Evolutionary conservation across 2,113 vertebrate genomes (phyloP).

Genomic region (Natator depressus): DNA sequence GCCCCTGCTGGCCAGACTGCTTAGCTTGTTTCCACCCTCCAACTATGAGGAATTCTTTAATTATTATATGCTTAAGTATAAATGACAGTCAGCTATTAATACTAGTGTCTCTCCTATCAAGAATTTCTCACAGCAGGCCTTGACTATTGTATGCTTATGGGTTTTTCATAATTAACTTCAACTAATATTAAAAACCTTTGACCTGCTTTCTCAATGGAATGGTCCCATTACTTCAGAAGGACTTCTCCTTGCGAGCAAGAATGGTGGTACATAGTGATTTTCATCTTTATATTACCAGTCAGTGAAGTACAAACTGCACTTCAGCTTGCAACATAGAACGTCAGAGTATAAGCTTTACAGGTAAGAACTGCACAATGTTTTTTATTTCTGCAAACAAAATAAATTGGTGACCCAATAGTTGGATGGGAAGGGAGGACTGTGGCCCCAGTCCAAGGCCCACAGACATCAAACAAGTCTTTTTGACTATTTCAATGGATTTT

Average conservation of each 20-base stretch:
- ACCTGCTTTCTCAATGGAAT: background rate
- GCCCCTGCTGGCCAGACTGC: background rate
- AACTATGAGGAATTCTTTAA: background rate
- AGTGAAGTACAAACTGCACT: background rate
- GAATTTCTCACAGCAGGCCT: background rate
- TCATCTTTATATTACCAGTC: background rate
- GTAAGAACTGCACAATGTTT: background rate
- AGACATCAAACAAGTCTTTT: background rate
- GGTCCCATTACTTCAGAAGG: background rate
- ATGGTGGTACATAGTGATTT: background rate
- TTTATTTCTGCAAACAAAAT: background rate
- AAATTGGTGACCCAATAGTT: conserved; percentile 12
- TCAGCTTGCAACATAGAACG: background rate
- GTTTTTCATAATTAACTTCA: background rate
- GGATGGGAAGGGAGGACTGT: background rate
- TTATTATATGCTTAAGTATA: background rate
- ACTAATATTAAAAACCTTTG: background rate
- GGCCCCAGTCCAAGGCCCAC: background rate
- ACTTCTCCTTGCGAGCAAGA: background rate
- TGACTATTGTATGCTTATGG: background rate
- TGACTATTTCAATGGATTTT: background rate
- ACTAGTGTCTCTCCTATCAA: background rate
- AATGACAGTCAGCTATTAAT: background rate
- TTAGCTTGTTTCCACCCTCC: background rate
- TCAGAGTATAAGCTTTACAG: background rate